Conservation (phyloP, 1,140 invertebrate species). For the Nylanderia fulva region DNA sequence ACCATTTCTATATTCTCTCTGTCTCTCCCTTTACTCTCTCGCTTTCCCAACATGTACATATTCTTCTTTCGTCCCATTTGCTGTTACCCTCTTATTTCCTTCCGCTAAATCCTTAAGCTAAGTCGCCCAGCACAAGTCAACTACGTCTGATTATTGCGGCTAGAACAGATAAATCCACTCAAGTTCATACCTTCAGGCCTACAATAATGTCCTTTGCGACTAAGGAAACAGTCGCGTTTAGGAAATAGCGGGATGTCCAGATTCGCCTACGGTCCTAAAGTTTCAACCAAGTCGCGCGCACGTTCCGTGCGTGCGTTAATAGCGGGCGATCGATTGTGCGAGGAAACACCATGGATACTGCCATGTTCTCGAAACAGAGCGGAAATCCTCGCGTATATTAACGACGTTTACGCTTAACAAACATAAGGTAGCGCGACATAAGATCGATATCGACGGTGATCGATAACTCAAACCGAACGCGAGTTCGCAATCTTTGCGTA, state of each 20-base stretch:
- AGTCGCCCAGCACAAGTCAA: constrained; percentile 38
- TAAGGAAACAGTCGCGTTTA: constrained; percentile 49
- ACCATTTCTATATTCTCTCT: constrained; percentile 34
- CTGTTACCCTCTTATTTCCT: constrained; percentile 1
- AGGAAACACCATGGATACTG: not conserved
- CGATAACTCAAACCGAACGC: not conserved
- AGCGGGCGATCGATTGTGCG: constrained; percentile 19
- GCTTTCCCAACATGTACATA: not conserved
- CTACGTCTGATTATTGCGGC: constrained; percentile 78
- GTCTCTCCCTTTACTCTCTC: not conserved
- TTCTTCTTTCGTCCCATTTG: constrained; percentile 36
- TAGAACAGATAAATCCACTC: constrained; percentile 78
- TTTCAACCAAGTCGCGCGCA: not conserved
- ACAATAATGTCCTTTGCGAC: constrained; percentile 40
- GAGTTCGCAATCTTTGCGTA: not conserved
- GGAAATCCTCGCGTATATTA: not conserved
- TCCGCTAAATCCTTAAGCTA: constrained; percentile 20
- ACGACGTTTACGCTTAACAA: not conserved
- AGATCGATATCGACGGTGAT: constrained; percentile 34
- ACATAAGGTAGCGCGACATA: too few species aligned
- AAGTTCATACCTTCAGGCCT: constrained; percentile 68
- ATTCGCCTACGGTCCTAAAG: not conserved
- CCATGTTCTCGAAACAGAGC: not conserved
- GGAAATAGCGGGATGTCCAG: constrained; percentile 19
- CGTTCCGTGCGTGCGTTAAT: constrained; percentile 36